phyloP scores from a whole-genome alignment of 2,888 invertebrate genomes.

The Gari tellinella region DNA sequence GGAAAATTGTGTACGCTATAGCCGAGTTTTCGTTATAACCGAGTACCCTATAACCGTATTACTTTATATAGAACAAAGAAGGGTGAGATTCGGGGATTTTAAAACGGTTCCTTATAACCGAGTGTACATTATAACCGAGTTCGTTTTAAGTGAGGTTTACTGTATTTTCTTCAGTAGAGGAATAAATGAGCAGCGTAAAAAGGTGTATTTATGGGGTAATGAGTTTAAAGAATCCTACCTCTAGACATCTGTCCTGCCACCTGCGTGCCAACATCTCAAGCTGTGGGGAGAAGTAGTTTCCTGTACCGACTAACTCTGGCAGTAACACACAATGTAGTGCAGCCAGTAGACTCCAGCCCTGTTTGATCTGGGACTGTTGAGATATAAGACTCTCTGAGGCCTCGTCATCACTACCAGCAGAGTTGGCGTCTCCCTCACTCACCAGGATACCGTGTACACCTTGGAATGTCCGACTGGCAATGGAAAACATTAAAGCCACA shows the following conservation, averaged over 20 bases:
- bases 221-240: constrained; percentile 89
- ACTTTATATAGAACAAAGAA: neutral
- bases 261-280: constrained; percentile 98
- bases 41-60: too few species aligned
- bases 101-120: too few species aligned
- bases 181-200: too few species aligned
- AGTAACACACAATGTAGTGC: constrained; percentile 98
- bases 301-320: constrained; percentile 93
- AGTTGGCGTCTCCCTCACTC: constrained; percentile 55
- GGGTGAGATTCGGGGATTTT: too few species aligned
- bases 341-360: constrained; percentile 98
- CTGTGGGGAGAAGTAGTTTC: constrained; percentile 95
- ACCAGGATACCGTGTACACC: constrained; percentile 59
- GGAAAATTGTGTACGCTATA: too few species aligned
- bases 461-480: constrained; percentile 11
- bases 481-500: too few species aligned
- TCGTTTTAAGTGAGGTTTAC: too few species aligned
- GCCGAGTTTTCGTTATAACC: too few species aligned
- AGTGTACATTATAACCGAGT: too few species aligned
- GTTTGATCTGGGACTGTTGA: constrained; percentile 94
- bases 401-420: constrained; percentile 69
- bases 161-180: too few species aligned
- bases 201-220: too few species aligned
- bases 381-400: constrained; percentile 54
- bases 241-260: constrained; percentile 99